These are phyloP conservation scores for Pygathrix nemaeus DNA, from an alignment of 2,113 vertebrate species.

Conservation along the genomic window DNA sequence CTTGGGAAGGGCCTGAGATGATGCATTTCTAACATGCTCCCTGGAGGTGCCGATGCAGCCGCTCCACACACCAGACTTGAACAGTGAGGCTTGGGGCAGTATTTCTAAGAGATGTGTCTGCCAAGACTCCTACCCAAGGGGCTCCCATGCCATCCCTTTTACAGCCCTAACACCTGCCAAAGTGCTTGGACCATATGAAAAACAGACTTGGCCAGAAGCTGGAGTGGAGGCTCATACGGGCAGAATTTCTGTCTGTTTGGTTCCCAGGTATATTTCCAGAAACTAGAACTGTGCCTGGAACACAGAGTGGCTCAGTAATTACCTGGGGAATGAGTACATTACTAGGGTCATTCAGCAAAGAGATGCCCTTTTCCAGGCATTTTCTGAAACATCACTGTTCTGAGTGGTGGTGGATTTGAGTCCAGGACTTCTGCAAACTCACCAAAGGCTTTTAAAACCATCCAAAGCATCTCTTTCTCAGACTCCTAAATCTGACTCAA, in stretches of 20 bases:
- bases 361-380: neutral
- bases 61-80: neutral
- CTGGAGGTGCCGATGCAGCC: accelerated
- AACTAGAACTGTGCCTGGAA: neutral
- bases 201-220: neutral
- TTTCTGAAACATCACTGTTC: neutral
- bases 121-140: neutral
- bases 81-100: neutral
- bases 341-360: neutral
- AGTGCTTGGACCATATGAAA: neutral
- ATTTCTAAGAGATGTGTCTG: neutral
- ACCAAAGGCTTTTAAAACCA: neutral
- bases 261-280: neutral
- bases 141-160: neutral
- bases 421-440: neutral
- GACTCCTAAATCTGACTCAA: neutral
- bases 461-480: neutral
- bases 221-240: neutral
- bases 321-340: neutral
- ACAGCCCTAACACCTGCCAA: neutral
- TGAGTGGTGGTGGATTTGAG: neutral
- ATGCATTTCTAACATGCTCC: neutral
- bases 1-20: neutral
- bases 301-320: neutral
- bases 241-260: neutral